Evolutionary conservation across 2,888 invertebrate genomes (phyloP).

Genomic region (Meteorus colon): DNA sequence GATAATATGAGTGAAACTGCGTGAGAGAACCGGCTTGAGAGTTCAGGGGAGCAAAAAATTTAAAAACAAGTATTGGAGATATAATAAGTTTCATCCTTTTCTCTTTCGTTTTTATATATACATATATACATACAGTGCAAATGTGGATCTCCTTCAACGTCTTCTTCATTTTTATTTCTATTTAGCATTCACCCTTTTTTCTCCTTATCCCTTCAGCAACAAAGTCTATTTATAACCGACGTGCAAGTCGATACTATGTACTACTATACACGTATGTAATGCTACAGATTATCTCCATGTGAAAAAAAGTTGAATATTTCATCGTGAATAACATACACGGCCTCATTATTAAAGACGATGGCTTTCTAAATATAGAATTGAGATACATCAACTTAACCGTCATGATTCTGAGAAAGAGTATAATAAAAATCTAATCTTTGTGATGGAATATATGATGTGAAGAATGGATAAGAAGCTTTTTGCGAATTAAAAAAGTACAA

Average conservation of each 20-base stretch:
- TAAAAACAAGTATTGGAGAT: slow-evolving; percentile 17
- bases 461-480: not conserved
- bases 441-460: not conserved
- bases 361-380: not conserved
- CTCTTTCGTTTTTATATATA: not conserved
- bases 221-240: not conserved
- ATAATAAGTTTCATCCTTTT: not conserved
- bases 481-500: not conserved
- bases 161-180: not conserved
- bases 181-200: not conserved
- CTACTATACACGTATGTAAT: not conserved
- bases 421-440: not conserved
- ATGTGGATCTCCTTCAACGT: not conserved
- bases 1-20: not conserved
- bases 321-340: not conserved
- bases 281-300: not conserved
- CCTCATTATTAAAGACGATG: slow-evolving; percentile 1
- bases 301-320: not conserved
- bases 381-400: not conserved
- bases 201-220: not conserved
- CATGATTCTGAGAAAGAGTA: not conserved
- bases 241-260: not conserved
- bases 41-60: slow-evolving; percentile 12
- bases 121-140: not conserved
- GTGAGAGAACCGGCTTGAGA: slow-evolving; percentile 15